These are phyloP conservation scores for Wasmannia auropunctata DNA, from an alignment of 1,140 invertebrate species.

Conservation along the genomic window DNA sequence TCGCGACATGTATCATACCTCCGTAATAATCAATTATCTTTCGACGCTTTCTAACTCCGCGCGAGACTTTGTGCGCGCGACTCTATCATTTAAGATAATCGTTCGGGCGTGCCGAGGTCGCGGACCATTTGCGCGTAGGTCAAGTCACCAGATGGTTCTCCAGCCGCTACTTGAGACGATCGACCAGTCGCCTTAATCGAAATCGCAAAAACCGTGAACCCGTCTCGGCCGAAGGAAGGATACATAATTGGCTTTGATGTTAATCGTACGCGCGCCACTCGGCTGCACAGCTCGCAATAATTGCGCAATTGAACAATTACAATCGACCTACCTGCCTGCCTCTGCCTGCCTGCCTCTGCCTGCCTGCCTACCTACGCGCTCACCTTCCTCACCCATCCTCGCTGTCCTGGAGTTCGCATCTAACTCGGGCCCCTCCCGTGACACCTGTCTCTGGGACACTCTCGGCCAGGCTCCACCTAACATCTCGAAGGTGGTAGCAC, in stretches of 20 bases:
- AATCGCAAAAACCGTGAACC: constrained; percentile 28
- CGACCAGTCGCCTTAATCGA: not conserved
- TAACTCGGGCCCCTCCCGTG: constrained; percentile 55
- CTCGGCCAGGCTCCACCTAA: constrained; percentile 12
- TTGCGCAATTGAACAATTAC: constrained; percentile 79
- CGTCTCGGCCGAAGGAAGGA: constrained; percentile 56
- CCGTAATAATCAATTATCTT: not conserved
- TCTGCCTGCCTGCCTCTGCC: constrained; percentile 69
- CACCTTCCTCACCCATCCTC: constrained; percentile 54
- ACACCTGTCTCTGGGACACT: constrained; percentile 21
- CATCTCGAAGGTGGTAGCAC: not conserved
- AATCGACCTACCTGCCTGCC: constrained; percentile 75
- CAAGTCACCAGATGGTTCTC: not conserved
- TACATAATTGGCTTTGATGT: constrained; percentile 80
- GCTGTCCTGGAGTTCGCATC: not conserved
- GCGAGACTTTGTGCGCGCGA: not conserved
- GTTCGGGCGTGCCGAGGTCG: not conserved
- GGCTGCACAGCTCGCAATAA: constrained; percentile 73
- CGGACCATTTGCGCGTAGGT: not conserved
- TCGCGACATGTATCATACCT: not conserved
- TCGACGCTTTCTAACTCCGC: constrained; percentile 4
- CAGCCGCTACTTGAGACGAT: not conserved
- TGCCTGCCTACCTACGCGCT: constrained; percentile 58
- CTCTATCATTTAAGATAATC: constrained; percentile 4
- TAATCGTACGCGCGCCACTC: constrained; percentile 75